phyloP scores from a whole-genome alignment of 2,797 vertebrate genomes.

The Sternarchorhynchus goeldii region DNA sequence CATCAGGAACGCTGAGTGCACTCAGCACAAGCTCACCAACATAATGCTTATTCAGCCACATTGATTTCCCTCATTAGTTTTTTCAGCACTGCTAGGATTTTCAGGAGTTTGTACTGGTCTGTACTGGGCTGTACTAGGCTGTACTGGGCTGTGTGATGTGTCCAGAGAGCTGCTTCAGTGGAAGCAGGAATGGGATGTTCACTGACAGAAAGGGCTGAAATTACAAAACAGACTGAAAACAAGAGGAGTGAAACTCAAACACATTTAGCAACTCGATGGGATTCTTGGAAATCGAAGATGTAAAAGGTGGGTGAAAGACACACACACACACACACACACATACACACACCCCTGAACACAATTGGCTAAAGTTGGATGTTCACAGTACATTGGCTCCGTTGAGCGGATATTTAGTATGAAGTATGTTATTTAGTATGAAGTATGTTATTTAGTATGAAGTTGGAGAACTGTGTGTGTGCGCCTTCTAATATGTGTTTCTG shows the following conservation, averaged over 20 bases:
- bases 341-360: not conserved
- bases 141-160: not conserved
- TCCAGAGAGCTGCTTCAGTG: not conserved
- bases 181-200: not conserved
- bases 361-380: conserved; percentile 12
- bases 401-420: not conserved
- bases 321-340: not conserved
- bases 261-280: conserved; percentile 3
- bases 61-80: too few relatives aligned
- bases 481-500: not conserved
- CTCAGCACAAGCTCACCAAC: too few relatives aligned
- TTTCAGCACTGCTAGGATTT: too few relatives aligned
- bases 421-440: too few relatives aligned
- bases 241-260: not conserved
- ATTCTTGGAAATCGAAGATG: not conserved
- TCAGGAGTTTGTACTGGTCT: too few relatives aligned
- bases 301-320: conserved; percentile 1
- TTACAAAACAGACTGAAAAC: not conserved
- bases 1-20: too few relatives aligned
- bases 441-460: too few relatives aligned
- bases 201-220: not conserved
- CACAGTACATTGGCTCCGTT: conserved; percentile 37
- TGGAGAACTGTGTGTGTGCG: not conserved
- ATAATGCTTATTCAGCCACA: too few relatives aligned
- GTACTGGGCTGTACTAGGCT: too few relatives aligned